Percentiles rank a stretch among this genome's conserved stretches.
Evolutionary conservation across 2,797 vertebrate genomes (phyloP).

Genomic region (Galagoides demidoff): DNA sequence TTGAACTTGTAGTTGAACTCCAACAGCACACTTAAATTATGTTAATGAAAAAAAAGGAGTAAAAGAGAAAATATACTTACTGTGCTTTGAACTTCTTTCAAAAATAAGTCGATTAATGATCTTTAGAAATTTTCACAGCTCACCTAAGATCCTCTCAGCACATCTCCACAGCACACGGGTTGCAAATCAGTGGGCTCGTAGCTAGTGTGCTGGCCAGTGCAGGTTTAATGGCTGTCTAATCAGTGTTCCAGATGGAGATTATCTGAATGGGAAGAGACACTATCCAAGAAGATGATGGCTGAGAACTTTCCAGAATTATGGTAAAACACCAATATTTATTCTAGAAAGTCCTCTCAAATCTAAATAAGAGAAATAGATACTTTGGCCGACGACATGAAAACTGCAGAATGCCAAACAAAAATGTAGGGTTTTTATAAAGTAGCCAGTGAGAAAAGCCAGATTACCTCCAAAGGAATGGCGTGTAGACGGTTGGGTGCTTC

Average conservation of each 20-base stretch:
- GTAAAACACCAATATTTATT: neutral
- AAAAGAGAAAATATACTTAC: no score
- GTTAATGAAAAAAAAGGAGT: no score
- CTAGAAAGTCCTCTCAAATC: neutral
- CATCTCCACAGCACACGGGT: no score
- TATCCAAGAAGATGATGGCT: neutral
- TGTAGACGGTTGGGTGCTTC: neutral
- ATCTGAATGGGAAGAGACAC: neutral
- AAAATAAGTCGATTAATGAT: no score
- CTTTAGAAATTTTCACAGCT: no score
- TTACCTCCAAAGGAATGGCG: neutral
- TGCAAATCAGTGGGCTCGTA: neutral
- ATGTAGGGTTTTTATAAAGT: neutral
- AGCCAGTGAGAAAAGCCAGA: neutral
- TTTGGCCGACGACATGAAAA: neutral
- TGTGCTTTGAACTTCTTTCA: no score
- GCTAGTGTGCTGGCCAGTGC: neutral
- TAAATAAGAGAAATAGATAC: neutral
- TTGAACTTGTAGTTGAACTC: no score
- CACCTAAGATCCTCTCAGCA: no score
- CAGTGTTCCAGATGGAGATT: neutral
- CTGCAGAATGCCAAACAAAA: neutral
- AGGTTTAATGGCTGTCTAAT: neutral
- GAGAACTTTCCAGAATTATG: neutral
- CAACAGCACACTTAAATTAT: no score